Percentiles rank a stretch among this genome's conserved stretches.
Conservation (phyloP, 1,140 invertebrate species). For the Idris sp. region DNA sequence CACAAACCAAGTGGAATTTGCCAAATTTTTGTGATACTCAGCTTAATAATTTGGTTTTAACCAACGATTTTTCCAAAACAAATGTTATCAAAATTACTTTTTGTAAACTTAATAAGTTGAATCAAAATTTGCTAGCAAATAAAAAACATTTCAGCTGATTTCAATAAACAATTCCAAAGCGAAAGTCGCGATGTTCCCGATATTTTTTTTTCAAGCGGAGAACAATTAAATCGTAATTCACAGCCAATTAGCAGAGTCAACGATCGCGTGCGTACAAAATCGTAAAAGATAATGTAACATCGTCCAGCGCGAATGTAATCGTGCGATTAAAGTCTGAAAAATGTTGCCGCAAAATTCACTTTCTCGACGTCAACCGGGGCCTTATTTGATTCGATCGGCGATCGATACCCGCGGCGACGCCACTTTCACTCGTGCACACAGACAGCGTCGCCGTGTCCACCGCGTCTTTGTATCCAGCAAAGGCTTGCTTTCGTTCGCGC, state of each 20-base stretch:
- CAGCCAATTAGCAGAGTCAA: constrained; percentile 37
- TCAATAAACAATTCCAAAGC: too few species aligned
- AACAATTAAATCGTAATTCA: constrained; percentile 34
- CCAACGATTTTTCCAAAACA: too few species aligned
- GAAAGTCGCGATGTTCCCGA: constrained; percentile 5
- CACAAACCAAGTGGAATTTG: constrained; percentile 13
- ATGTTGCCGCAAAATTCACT: constrained; percentile 58
- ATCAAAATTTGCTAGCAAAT: too few species aligned
- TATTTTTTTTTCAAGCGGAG: constrained; percentile 9
- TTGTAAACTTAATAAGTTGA: too few species aligned
- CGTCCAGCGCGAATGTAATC: constrained; percentile 44
- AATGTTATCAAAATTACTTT: too few species aligned
- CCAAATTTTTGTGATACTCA: too few species aligned
- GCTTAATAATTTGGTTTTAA: too few species aligned
- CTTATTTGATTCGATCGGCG: constrained; percentile 44
- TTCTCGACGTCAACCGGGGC: constrained; percentile 50
- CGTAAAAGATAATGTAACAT: constrained; percentile 54
- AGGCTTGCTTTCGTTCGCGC: constrained; percentile 34
- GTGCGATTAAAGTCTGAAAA: constrained; percentile 39
- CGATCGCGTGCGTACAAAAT: constrained; percentile 45
- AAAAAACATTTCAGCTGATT: too few species aligned
- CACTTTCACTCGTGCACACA: constrained; percentile 55
- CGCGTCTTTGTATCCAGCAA: constrained; percentile 9
- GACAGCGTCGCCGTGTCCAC: constrained; percentile 38
- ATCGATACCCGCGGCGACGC: constrained; percentile 45